Evolutionary conservation across 2,888 invertebrate species (phyloP).

Genomic region (Theodoxus fluviatilis): DNA sequence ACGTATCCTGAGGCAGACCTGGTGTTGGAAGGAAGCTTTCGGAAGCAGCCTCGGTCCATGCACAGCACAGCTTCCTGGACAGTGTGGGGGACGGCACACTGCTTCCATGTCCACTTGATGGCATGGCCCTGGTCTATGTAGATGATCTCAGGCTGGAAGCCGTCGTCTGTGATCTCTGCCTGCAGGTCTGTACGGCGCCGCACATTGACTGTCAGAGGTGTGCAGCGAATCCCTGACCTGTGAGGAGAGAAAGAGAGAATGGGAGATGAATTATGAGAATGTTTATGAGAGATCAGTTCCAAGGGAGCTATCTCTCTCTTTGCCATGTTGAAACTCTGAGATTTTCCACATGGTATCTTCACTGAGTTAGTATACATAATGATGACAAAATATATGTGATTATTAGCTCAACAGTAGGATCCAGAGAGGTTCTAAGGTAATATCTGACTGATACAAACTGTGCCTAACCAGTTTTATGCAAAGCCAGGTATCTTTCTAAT

Average conservation of each 20-base stretch:
- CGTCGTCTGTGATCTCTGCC: conserved; percentile 58
- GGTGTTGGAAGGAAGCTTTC: conserved; percentile 31
- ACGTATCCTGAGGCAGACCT: no score
- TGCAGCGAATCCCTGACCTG: conserved; percentile 59
- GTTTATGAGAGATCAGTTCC: no score
- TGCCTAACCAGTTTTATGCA: no score
- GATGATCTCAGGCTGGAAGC: conserved; percentile 62
- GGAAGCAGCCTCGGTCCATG: conserved; percentile 46
- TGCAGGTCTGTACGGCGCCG: conserved; percentile 51
- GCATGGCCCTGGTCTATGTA: conserved; percentile 62
- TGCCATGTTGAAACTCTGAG: no score
- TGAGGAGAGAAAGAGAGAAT: not conserved
- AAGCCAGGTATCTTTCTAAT: no score
- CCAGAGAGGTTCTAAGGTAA: no score
- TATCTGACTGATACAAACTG: no score
- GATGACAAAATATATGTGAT: no score
- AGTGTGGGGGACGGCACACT: conserved; percentile 53
- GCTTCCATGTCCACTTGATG: conserved; percentile 62
- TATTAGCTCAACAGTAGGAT: no score
- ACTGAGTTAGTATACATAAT: no score
- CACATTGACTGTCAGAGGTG: conserved; percentile 60
- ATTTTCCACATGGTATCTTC: no score
- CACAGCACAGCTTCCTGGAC: conserved; percentile 52
- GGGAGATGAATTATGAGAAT: conserved; percentile 17
- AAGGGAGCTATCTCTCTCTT: no score